Evolutionary conservation across 2,113 vertebrate genomes (phyloP), one percentile per base, ranked within the genome.

Genomic region (Tricholaema leucomelas): DNA sequence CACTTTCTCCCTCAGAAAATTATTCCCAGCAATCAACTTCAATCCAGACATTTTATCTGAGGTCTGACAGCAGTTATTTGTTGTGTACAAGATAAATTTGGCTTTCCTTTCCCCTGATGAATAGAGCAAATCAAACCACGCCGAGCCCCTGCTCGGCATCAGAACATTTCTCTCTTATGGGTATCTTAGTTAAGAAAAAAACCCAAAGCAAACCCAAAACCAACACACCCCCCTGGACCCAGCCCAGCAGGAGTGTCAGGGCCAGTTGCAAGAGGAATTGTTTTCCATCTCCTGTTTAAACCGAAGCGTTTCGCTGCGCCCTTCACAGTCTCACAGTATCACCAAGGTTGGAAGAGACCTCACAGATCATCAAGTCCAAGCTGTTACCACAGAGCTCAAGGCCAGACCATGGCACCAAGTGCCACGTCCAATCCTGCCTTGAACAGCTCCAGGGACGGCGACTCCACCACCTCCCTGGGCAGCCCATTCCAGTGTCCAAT

Each of bases 261-360:
- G 59, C 17, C 35, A 35, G 64, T 58, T 81, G 79, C 89, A 90
- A 93, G 84, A 79, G 65, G 27, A 81, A 84, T 10, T 25, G 15
- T 60, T 89, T 91, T 85, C 74, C 55, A 76, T 54, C 85, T 92
- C 85, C 69, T 79, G 25, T 36, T 78, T 78, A 81, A 95, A 88
- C 12, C 58, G 75, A 76, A 78, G 71, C 5, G 19, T 13, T 66
- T 95, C 81, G 42, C 31, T 92, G 40, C 7, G 1, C 31, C 63
- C 60, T 87, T 40, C n/a, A n/a, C n/a, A n/a, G n/a, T n/a, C n/a
- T n/a, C n/a, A n/a, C n/a, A n/a, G n/a, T n/a, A n/a, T n/a, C n/a
- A n/a, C n/a, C n/a, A n/a, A n/a, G n/a, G n/a, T n/a, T n/a, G n/a
- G n/a, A n/a, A n/a, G n/a, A n/a, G n/a, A n/a, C n/a, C n/a, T n/a